Evolutionary conservation across 2,113 vertebrate genomes (phyloP), one percentile per base, ranked within the genome.

Genomic region (Puntigrus tetrazona): DNA sequence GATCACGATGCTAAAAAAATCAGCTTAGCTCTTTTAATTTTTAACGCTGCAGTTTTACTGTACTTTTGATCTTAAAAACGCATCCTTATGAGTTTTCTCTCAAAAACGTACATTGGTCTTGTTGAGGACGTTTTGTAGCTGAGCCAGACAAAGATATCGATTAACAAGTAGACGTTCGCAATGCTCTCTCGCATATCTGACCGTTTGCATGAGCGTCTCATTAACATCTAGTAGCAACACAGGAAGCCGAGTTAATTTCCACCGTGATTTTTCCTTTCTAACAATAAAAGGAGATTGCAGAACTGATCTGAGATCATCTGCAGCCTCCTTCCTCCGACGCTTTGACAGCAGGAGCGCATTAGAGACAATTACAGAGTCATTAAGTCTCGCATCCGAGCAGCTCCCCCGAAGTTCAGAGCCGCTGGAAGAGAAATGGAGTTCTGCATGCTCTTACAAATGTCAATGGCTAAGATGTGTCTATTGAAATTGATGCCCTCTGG

Each of bases 341-440:
- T 31, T 31, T 36, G 55, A 83, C 67, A 85, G 55, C 45, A 80
- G 47, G 79, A 82, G 67, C 45, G 18, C 45, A 86, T 83, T 83
- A 86, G 10, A 80, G 18, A 57, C 78, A 73, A 88, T 88, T 86
- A 84, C 69, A 52, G 27, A 34, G 69, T 82, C 38, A 76, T 88
- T 86, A 88, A 67, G 55, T 25, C 59, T 52, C 73, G 25, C 81
- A 83, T 76, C 67, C 41, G 75, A 83, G 74, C 43, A n/a, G 27
- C 84, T 61, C 43, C 38, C n/a, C 29, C 52, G 81, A 83, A 84
- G 77, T 84, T 86, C 82, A 86, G n/a, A 20, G 2, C 76, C 50
- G 57, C 22, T 52, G 25, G 29, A 10, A 16, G 3, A 43, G 45
- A 78, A 25, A 50, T 20, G 41, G 20, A 73, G 34, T 69, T 20